A percentile compares a stretch with the other conserved stretches of the same genome.
Evolutionary conservation across 2,888 invertebrate species (phyloP).

Genomic region (Agriotes lineatus): DNA sequence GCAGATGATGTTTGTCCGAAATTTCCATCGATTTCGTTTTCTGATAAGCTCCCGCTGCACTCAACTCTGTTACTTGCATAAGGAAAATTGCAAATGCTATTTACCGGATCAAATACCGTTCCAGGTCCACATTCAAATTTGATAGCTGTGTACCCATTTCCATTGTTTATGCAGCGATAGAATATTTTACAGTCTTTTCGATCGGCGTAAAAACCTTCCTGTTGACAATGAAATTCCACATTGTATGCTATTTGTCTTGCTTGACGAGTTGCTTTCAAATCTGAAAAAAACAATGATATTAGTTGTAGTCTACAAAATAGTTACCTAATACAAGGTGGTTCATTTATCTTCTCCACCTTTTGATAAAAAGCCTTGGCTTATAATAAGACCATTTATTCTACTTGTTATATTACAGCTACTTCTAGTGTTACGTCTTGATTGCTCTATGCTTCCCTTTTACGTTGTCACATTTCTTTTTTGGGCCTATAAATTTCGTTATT

Average conservation of each 20-base stretch:
- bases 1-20: slow-evolving; percentile 43
- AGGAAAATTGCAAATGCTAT: slow-evolving; percentile 79
- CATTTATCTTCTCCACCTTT: too few species aligned
- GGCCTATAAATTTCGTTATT: too few species aligned
- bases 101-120: slow-evolving; percentile 79
- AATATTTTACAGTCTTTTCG: slow-evolving; percentile 79
- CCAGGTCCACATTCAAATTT: slow-evolving; percentile 81
- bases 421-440: too few species aligned
- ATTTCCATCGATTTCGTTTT: slow-evolving; percentile 66
- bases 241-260: slow-evolving; percentile 35
- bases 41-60: slow-evolving; percentile 68
- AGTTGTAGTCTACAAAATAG: not conserved
- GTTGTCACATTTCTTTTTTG: too few species aligned
- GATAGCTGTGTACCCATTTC: slow-evolving; percentile 71
- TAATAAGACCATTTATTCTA: too few species aligned
- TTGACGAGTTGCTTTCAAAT: slow-evolving; percentile 4
- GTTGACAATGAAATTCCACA: slow-evolving; percentile 69
- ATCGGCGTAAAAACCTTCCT: slow-evolving; percentile 81
- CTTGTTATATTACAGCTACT: too few species aligned
- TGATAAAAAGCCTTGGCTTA: too few species aligned
- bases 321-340: too few species aligned
- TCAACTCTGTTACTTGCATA: slow-evolving; percentile 76
- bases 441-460: too few species aligned
- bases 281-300: slow-evolving; percentile 16
- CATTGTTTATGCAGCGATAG: slow-evolving; percentile 79